Base-by-base conservation (phyloP, 2,797 vertebrate species). In the Falco concolor region DNA sequence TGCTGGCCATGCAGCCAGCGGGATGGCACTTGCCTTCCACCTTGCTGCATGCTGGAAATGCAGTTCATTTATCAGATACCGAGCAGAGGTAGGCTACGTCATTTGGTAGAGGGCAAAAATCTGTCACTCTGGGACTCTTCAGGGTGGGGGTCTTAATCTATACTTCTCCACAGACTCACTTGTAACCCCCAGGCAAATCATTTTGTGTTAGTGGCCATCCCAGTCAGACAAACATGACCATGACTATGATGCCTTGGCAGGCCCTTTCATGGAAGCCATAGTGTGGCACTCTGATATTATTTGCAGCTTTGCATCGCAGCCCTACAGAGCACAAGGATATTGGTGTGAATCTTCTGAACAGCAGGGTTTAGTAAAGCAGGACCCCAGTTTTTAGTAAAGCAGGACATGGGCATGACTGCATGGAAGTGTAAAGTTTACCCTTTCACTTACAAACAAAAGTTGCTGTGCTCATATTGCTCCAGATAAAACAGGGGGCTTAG, bases 1-100 rank as follows among this genome's bases (percentile, higher is more conserved):
- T 0, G 0, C 21, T 34, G 38, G 24, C 52, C 2, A 1, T 5
- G 1, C 0, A 7, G n/a, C 32, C 0, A 0, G 27, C 42, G 74
- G 45, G 45, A 49, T 3, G 3, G 44, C 24, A 59, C 54, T n/a
- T 34, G 21, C 17, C 44, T 57, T 84, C 32, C 50, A 8, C 24
- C 22, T 79, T 72, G 23, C 24, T 69, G 20, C 19, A 4, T 25
- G 32, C 59, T 93, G 59, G 59, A 84, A 91, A 38, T 23, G n/a
- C 59, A 64, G 36, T 14, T 73, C 21, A 24, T 79, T 80, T 50
- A 50, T 59, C 34, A 77, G 45, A 76, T 38, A 36, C 50, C 1
- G 8, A 60, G 68, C 13, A 23, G 53, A 36, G 30, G 27, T 18
- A 57, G 42, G 38, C n/a, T 61, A 2, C 24, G 25, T 40, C 60